Conservation (phyloP, 2,113 vertebrate genomes). For the Parotia lawesii region DNA sequence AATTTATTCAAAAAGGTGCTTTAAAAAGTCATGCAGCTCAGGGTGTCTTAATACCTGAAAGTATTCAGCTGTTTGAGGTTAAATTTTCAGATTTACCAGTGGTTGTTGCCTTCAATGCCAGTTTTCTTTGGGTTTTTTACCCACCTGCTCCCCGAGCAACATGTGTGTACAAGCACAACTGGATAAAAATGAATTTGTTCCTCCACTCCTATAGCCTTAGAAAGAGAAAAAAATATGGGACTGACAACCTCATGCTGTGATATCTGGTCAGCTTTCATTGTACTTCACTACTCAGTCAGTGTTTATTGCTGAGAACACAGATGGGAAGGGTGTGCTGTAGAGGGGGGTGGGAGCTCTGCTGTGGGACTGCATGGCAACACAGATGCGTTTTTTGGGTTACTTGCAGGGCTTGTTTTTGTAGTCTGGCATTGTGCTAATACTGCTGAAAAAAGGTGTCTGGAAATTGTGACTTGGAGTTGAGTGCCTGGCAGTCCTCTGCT, state of each 20-base stretch:
- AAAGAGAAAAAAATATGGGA: not conserved
- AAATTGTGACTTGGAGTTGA: not conserved
- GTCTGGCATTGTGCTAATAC: not conserved
- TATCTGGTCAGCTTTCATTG: not conserved
- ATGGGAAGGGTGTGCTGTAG: not conserved
- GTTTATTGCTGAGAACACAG: not conserved
- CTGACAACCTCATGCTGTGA: not conserved
- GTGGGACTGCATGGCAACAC: not conserved
- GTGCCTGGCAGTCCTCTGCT: not conserved
- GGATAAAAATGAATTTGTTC: not conserved
- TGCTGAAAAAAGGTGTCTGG: not conserved
- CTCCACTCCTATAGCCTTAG: not conserved
- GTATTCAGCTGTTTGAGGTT: not conserved
- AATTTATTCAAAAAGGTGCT: constrained; percentile 33
- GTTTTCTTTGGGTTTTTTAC: not conserved
- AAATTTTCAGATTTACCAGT: not conserved
- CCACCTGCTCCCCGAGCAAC: not conserved
- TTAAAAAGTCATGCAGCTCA: constrained; percentile 26
- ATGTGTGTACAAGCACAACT: not conserved
- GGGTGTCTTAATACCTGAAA: not conserved
- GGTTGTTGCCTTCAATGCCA: not conserved
- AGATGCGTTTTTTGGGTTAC: not conserved
- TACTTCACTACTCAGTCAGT: not conserved
- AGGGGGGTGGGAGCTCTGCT: not conserved
- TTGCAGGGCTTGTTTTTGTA: not conserved